Percentiles rank a stretch among this genome's conserved stretches.
phyloP scores from a whole-genome alignment of 2,113 vertebrate genomes.

The Aspidoscelis tigris region DNA sequence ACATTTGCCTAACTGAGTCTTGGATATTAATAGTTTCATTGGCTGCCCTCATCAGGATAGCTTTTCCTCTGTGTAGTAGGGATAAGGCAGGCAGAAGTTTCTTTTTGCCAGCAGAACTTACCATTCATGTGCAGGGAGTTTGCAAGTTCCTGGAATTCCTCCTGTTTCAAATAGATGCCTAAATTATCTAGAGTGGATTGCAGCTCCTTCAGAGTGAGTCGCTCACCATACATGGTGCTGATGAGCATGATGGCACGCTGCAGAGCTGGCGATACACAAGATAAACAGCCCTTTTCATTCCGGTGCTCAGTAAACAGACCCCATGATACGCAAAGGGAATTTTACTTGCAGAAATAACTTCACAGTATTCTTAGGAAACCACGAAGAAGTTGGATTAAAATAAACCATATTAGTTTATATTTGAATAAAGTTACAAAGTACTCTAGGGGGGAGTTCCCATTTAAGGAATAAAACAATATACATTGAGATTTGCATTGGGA shows the following conservation, averaged over 20 bases:
- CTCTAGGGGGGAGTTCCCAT: no score
- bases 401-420: no score
- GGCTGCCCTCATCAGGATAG: neutral
- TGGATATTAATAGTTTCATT: neutral
- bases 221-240: neutral
- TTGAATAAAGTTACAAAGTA: no score
- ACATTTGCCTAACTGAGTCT: no score
- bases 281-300: neutral
- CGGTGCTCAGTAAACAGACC: neutral
- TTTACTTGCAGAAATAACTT: neutral
- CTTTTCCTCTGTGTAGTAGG: neutral
- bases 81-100: neutral
- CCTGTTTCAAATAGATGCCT: constrained; percentile 29
- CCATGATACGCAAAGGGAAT: neutral
- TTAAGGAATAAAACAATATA: no score
- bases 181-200: constrained; percentile 33
- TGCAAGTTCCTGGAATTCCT: constrained; percentile 19
- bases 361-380: no score
- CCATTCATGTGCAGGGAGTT: constrained; percentile 41
- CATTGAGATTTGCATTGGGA: no score
- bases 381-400: neutral
- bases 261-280: neutral
- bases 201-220: constrained; percentile 8
- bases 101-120: constrained; percentile 25
- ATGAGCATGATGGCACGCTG: neutral